These are phyloP conservation scores for Physella acuta DNA, from an alignment of 1,140 invertebrate species.

Conservation along the genomic window DNA sequence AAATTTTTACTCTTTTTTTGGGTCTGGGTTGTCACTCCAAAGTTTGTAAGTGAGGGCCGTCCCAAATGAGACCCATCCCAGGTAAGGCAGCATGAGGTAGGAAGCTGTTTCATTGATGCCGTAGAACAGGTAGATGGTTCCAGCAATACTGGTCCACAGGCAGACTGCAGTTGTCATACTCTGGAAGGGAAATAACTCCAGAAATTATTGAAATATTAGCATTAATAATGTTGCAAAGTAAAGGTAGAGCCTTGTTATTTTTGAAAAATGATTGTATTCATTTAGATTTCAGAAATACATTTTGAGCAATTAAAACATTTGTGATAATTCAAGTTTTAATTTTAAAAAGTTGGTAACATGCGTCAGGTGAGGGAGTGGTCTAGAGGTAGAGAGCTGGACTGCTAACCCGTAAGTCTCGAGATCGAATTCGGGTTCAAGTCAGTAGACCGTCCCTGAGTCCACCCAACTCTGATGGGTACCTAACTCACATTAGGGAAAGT, in stretches of 20 bases:
- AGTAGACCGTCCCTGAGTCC: too few relatives aligned
- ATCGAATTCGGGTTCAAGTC: too few relatives aligned
- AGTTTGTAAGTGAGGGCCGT: slow-evolving; percentile 69
- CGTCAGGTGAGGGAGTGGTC: neutral
- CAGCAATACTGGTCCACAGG: slow-evolving; percentile 68
- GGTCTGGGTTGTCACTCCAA: slow-evolving; percentile 66
- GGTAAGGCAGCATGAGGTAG: slow-evolving; percentile 75
- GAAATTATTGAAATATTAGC: too few relatives aligned
- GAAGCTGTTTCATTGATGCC: slow-evolving; percentile 72
- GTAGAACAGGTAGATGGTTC: slow-evolving; percentile 70
- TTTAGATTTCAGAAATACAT: neutral
- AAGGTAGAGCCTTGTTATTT: neutral
- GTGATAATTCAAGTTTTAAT: neutral
- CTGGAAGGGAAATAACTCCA: too few relatives aligned
- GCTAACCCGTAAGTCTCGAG: too few relatives aligned
- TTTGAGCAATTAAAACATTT: neutral
- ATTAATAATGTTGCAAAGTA: too few relatives aligned
- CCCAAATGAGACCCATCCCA: slow-evolving; percentile 77
- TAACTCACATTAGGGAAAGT: too few relatives aligned
- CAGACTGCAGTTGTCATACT: too few relatives aligned
- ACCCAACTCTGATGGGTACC: too few relatives aligned
- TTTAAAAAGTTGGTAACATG: neutral
- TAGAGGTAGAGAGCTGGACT: too few relatives aligned
- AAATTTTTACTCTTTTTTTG: slow-evolving; percentile 34
- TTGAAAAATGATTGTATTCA: neutral